Evolutionary conservation across 2,113 vertebrate species (phyloP).

Genomic region (Plestiodon gilberti): DNA sequence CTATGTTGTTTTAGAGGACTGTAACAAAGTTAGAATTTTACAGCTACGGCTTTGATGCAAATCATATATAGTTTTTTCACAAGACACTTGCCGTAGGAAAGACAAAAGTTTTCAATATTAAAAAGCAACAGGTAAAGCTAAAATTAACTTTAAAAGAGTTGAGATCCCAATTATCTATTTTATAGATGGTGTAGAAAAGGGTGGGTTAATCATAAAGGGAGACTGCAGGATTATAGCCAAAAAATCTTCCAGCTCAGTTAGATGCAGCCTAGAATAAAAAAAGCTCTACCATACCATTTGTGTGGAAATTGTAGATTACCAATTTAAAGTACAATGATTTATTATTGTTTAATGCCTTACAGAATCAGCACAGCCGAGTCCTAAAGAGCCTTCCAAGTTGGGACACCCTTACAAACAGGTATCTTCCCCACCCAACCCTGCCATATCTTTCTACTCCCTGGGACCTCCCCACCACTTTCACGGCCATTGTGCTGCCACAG

Average conservation of each 20-base stretch:
- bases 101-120: neutral
- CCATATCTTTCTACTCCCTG: neutral
- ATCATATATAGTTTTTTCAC: neutral
- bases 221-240: neutral
- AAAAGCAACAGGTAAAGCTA: neutral
- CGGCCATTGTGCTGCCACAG: neutral
- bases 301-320: neutral
- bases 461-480: too few relatives aligned
- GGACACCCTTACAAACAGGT: neutral
- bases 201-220: neutral
- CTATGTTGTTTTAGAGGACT: neutral
- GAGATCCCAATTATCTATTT: neutral
- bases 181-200: neutral
- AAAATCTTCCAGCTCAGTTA: neutral
- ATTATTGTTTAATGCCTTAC: neutral
- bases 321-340: neutral
- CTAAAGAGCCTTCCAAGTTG: neutral
- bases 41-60: slow-evolving; percentile 22
- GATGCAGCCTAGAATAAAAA: neutral
- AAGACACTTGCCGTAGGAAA: neutral
- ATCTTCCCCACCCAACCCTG: neutral
- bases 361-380: neutral
- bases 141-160: neutral
- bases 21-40: slow-evolving; percentile 8
- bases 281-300: neutral